A percentile compares a stretch with the other conserved stretches of the same genome.
phyloP scores from a whole-genome alignment of 1,140 invertebrate genomes.

The Planococcus citri region DNA sequence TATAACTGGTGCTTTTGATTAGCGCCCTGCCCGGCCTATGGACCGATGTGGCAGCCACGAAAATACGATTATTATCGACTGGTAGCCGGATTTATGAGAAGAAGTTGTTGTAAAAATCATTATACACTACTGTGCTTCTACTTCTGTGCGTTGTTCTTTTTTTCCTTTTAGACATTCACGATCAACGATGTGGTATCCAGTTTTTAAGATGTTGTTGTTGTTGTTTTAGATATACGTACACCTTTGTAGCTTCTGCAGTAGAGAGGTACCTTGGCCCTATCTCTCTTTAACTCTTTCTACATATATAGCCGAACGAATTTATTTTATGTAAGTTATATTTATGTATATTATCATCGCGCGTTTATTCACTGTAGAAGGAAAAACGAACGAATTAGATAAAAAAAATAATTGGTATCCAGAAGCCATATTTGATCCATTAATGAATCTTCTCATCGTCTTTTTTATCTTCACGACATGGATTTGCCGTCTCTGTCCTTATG shows the following conservation, averaged over 20 bases:
- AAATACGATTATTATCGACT: slow-evolving; percentile 4
- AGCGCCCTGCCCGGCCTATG: not conserved
- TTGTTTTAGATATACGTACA: not conserved
- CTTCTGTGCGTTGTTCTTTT: no score
- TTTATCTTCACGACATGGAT: no score
- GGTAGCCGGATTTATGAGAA: not conserved
- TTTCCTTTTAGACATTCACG: no score
- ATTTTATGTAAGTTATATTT: not conserved
- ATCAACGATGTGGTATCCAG: not conserved
- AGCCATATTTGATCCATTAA: slow-evolving; percentile 3
- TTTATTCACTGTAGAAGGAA: no score
- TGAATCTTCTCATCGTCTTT: not conserved
- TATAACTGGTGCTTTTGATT: not conserved
- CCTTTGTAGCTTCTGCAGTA: no score
- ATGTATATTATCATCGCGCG: not conserved
- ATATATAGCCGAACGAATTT: no score
- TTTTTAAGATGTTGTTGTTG: no score
- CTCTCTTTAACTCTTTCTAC: no score
- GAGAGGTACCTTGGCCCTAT: no score
- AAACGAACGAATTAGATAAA: not conserved
- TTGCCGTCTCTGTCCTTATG: no score
- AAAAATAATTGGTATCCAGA: slow-evolving; percentile 7
- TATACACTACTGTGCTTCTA: no score
- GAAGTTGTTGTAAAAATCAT: not conserved
- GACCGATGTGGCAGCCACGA: no score